These are phyloP conservation scores for Lepidurus apus DNA, from an alignment of 1,140 invertebrate species.

Conservation along the genomic window DNA sequence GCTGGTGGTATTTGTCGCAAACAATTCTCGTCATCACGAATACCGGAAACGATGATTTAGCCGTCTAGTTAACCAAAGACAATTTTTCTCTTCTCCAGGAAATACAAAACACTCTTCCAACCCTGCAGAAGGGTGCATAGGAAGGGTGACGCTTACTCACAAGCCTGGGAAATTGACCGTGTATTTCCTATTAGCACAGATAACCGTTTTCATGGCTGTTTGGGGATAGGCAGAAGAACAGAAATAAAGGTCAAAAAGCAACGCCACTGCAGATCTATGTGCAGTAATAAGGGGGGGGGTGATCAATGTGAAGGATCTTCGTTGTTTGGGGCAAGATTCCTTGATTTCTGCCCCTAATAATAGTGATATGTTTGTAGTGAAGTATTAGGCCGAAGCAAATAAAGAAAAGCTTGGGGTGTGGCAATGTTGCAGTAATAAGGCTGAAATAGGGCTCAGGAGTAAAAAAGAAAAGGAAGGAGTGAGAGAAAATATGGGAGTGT, in stretches of 20 bases:
- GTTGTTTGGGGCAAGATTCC: background rate
- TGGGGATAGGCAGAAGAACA: background rate
- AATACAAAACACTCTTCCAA: background rate
- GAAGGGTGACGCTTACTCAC: too few relatives aligned
- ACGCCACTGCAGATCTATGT: background rate
- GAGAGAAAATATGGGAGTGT: background rate
- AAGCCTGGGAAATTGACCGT: too few relatives aligned
- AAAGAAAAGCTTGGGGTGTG: background rate
- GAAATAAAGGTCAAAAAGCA: background rate
- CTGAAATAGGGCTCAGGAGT: background rate
- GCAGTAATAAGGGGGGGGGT: background rate
- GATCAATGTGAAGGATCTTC: background rate
- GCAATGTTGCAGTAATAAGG: background rate
- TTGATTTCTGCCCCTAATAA: background rate
- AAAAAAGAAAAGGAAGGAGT: background rate
- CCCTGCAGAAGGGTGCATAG: too few relatives aligned
- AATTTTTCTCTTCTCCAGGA: background rate
- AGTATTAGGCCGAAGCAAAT: background rate
- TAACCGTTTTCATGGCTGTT: slow-evolving; percentile 3
- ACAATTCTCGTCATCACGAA: slow-evolving; percentile 1
- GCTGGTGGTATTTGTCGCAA: background rate
- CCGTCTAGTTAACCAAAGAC: background rate
- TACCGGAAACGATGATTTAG: background rate
- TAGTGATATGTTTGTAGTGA: background rate
- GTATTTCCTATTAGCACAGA: background rate